Evolutionary conservation across 2,113 vertebrate species (phyloP), one percentile per base, ranked within the genome.

Genomic region (Acanthisitta chloris): DNA sequence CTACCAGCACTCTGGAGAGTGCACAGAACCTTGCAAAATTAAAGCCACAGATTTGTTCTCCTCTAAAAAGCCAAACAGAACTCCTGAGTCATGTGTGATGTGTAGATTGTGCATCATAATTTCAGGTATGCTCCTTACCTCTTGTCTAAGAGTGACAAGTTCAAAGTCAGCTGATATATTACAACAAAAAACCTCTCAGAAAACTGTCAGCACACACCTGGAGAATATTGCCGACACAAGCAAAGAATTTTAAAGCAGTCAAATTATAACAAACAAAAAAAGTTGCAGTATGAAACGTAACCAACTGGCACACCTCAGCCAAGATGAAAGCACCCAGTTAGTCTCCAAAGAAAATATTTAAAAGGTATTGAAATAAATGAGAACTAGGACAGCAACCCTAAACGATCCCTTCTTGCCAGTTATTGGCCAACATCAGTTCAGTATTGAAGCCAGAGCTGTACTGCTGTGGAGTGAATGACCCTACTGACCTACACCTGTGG

Each of bases 1-100:
- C 93, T 97, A 82, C 94, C 91, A 83, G 67, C 82, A 93, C 93
- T 96, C 93, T 88, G 84, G 81, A 96, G 93, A 88, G 81, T 71
- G 93, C 92, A 93, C 82, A 93, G 92, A 96, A 94, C 89, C 80
- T 95, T 96, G 92, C 73, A 90, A 88, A 95, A 95, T 93, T 92
- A 94, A 94, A 97, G 61, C 78, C 42, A 31, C 76, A 70, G 82
- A 87, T 92, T 94, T 95, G 76, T 82, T 87, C 86, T 92, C 62
- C 51, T 86, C 76, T 91, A 65, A 88, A 90, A 90, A 92, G 46
- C 51, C 3, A 19, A 94, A 67, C 20, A 93, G 93, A 96, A 94
- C 59, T 90, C 79, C 93, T 77, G 76, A 95, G 76, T 94, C 92
- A 94, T 81, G n/a, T 55, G 54, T 85, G 90, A 61, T 42, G 33